phyloP scores from a whole-genome alignment of 2,888 invertebrate species.

The Erpobdella octoculata region DNA sequence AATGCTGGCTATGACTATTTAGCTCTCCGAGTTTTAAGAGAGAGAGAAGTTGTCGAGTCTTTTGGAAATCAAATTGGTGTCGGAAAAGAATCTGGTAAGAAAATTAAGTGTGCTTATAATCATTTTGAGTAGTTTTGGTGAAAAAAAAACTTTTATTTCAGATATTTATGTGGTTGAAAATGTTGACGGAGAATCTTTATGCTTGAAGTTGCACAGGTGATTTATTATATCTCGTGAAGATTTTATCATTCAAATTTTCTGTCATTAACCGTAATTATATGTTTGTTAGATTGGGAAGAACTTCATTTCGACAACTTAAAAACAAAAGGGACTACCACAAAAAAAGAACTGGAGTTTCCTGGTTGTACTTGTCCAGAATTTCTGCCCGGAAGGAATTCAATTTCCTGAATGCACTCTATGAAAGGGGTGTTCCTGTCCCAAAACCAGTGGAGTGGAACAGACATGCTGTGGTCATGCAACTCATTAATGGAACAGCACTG shows the following conservation, averaged over 20 bases:
- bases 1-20: slow-evolving; percentile 93
- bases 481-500: slow-evolving; percentile 57
- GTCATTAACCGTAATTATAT: background rate
- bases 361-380: slow-evolving; percentile 90
- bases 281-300: slow-evolving; percentile 70
- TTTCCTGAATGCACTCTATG: slow-evolving; percentile 86
- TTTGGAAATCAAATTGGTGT: slow-evolving; percentile 98
- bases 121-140: background rate
- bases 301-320: slow-evolving; percentile 89
- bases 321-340: slow-evolving; percentile 94
- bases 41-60: slow-evolving; percentile 65
- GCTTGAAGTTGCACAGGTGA: slow-evolving; percentile 72
- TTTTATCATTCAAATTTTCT: background rate
- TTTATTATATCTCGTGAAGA: background rate
- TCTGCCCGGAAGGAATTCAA: slow-evolving; percentile 95
- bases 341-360: slow-evolving; percentile 75
- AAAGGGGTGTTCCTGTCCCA: slow-evolving; percentile 86
- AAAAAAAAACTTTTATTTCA: slow-evolving; percentile 32
- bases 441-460: slow-evolving; percentile 83
- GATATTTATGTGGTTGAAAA: slow-evolving; percentile 84
- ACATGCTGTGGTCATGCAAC: slow-evolving; percentile 92
- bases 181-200: slow-evolving; percentile 69
- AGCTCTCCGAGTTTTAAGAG: slow-evolving; percentile 77
- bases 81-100: slow-evolving; percentile 78
- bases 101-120: background rate